Percentiles rank a stretch among this genome's conserved stretches.
These are phyloP conservation scores for Metopolophium dirhodum DNA, from an alignment of 1,140 invertebrate genomes.

Conservation along the genomic window DNA sequence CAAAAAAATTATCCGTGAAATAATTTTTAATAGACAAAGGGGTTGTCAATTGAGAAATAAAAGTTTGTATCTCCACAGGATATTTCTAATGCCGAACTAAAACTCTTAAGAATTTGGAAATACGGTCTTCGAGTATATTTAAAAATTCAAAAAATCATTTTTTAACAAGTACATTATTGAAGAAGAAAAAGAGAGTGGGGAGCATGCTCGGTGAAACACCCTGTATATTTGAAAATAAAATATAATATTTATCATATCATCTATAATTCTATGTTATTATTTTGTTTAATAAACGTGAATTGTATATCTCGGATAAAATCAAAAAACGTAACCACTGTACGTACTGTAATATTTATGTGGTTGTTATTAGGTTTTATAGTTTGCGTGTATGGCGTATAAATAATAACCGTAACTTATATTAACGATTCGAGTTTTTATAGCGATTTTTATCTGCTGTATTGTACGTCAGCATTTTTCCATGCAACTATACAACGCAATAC, in stretches of 20 bases:
- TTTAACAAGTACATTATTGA: neutral
- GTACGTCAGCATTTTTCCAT: neutral
- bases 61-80: no score
- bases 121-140: neutral
- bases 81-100: no score
- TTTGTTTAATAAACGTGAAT: neutral
- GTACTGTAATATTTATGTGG: neutral
- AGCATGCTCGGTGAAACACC: neutral
- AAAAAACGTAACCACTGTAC: neutral
- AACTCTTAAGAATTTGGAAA: no score
- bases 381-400: neutral
- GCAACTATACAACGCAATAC: neutral
- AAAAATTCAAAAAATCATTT: neutral
- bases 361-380: neutral
- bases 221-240: neutral
- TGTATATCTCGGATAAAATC: neutral
- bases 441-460: neutral
- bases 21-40: no score
- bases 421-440: neutral
- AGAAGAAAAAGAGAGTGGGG: neutral
- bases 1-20: no score
- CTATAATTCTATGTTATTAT: neutral
- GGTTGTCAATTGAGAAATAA: no score
- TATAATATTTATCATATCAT: neutral
- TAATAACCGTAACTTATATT: neutral